Percentiles rank a stretch among this genome's conserved stretches.
phyloP scores from a whole-genome alignment of 2,113 vertebrate species.

The Bufo bufo region DNA sequence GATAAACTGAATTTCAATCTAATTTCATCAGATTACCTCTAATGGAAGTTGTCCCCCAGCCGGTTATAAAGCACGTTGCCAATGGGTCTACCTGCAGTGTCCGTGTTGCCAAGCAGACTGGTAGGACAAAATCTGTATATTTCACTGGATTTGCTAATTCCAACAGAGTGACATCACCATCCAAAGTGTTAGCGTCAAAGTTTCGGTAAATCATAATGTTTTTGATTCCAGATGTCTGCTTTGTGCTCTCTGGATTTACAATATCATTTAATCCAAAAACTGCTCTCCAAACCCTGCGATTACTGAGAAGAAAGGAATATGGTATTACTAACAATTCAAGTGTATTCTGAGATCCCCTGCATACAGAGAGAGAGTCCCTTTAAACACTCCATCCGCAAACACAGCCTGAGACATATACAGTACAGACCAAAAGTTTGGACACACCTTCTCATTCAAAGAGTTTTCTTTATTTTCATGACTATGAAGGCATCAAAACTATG shows the following conservation, averaged over 20 bases:
- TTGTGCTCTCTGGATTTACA: not conserved
- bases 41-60: conserved; percentile 56
- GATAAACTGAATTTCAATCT: not conserved
- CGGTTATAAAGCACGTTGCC: conserved; percentile 52
- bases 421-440: too few relatives aligned
- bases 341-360: not conserved
- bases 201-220: conserved; percentile 29
- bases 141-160: conserved; percentile 31
- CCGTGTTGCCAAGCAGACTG: conserved; percentile 56
- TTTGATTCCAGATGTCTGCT: not conserved
- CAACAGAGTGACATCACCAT: conserved; percentile 59
- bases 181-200: conserved; percentile 49
- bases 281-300: conserved; percentile 32
- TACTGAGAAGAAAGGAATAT: conserved; percentile 2
- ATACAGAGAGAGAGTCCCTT: too few relatives aligned
- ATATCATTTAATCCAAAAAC: conserved; percentile 36
- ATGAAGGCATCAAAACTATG: too few relatives aligned
- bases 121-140: conserved; percentile 57
- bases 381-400: too few relatives aligned
- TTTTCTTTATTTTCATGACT: too few relatives aligned
- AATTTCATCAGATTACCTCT: conserved; percentile 50
- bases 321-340: not conserved
- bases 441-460: too few relatives aligned
- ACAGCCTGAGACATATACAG: too few relatives aligned
- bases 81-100: not conserved